These are phyloP conservation scores for Chrysopa pallens DNA, from an alignment of 1,140 invertebrate species.

Conservation along the genomic window DNA sequence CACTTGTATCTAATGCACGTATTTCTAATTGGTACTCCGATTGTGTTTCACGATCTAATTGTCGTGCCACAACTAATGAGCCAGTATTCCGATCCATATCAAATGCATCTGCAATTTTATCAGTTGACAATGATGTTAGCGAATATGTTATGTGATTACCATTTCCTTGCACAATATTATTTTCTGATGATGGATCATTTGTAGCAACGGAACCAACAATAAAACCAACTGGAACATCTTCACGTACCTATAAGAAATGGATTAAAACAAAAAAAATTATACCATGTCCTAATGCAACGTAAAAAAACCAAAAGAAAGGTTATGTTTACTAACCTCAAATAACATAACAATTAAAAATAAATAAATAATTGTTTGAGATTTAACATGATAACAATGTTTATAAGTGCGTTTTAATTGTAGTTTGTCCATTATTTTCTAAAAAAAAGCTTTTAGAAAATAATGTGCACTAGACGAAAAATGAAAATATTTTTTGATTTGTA, in stretches of 20 bases:
- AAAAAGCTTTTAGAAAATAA: no score
- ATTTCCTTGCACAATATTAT: constrained; percentile 33
- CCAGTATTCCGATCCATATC: constrained; percentile 73
- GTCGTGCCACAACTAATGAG: constrained; percentile 62
- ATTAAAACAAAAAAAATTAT: neutral
- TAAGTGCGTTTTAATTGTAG: no score
- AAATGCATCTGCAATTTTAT: constrained; percentile 56
- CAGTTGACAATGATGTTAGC: constrained; percentile 46
- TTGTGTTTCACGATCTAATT: constrained; percentile 68
- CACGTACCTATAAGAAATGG: constrained; percentile 40
- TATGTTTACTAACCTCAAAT: no score
- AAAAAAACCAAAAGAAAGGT: no score
- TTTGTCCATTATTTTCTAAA: no score
- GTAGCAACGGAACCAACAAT: constrained; percentile 63
- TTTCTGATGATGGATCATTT: constrained; percentile 36
- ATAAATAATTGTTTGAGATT: no score
- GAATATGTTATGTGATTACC: constrained; percentile 68
- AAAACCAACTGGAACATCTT: constrained; percentile 57
- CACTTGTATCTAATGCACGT: constrained; percentile 72
- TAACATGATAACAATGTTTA: no score
- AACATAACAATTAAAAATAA: no score
- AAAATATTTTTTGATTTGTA: no score
- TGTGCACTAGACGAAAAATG: no score
- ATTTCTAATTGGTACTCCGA: constrained; percentile 75
- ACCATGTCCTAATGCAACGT: neutral